Percentiles rank a stretch among this genome's conserved stretches.
Evolutionary conservation across 2,113 vertebrate species (phyloP).

Genomic region (Cyprinodon tularosa): DNA sequence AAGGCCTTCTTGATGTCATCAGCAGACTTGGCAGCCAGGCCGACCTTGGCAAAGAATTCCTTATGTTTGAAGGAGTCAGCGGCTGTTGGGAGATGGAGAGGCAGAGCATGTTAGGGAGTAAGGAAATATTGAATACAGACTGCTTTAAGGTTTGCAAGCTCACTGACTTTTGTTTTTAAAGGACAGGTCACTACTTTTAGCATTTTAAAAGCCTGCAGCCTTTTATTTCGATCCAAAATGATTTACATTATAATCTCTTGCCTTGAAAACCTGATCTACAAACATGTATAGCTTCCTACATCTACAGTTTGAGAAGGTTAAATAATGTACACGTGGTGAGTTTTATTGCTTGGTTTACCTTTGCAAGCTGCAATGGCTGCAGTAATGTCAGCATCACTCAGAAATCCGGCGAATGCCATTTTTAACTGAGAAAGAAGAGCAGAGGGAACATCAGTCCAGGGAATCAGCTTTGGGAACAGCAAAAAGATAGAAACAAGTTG

Average conservation of each 20-base stretch:
- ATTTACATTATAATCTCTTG: neutral
- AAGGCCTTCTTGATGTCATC: constrained; percentile 83
- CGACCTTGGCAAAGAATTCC: constrained; percentile 82
- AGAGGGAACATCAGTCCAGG: constrained; percentile 53
- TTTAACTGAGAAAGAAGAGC: constrained; percentile 63
- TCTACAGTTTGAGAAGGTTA: neutral
- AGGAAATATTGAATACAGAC: neutral
- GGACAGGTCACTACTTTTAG: neutral
- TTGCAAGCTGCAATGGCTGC: constrained; percentile 82
- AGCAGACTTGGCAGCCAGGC: constrained; percentile 77
- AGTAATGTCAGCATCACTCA: constrained; percentile 82
- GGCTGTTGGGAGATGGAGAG: constrained; percentile 68
- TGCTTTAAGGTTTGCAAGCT: neutral
- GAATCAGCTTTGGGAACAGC: constrained; percentile 23
- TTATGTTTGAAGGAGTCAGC: constrained; percentile 85
- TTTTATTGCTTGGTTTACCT: constrained; percentile 65
- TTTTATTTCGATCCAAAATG: neutral
- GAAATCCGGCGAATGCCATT: constrained; percentile 80
- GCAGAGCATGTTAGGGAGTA: neutral
- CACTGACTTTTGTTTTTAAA: neutral
- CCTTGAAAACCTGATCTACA: neutral
- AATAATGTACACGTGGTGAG: neutral
- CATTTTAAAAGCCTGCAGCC: neutral
- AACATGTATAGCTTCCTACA: neutral
- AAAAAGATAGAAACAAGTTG: constrained; percentile 16